Evolutionary conservation across 2,888 invertebrate species (phyloP).

Genomic region (Oligia fasciuncula): DNA sequence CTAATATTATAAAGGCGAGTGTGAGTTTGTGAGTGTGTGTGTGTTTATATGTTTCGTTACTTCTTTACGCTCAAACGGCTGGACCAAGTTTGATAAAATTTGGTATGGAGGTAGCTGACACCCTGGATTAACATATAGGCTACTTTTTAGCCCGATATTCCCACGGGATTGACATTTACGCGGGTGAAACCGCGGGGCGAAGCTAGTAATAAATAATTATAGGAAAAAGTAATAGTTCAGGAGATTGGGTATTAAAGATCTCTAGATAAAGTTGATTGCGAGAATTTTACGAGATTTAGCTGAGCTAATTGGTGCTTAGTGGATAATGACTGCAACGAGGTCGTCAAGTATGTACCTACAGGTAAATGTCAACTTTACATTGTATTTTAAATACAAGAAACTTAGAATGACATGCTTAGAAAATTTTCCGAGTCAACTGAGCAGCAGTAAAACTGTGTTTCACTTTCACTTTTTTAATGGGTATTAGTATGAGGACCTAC

Average conservation of each 20-base stretch:
- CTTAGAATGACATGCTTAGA: not conserved
- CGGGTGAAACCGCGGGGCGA: too few species aligned
- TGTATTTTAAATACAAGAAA: slow-evolving; percentile 22
- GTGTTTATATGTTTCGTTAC: too few species aligned
- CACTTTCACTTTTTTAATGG: not conserved
- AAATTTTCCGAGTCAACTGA: not conserved
- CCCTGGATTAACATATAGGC: too few species aligned
- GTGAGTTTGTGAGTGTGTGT: too few species aligned
- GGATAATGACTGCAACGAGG: not conserved
- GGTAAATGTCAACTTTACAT: slow-evolving; percentile 14
- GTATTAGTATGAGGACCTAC: not conserved
- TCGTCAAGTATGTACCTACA: not conserved
- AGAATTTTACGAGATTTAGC: slow-evolving; percentile 13
- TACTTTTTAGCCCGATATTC: too few species aligned
- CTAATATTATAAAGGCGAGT: too few species aligned
- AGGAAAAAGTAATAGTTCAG: not conserved
- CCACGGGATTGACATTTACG: too few species aligned
- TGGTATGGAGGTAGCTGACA: too few species aligned
- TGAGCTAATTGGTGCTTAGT: not conserved
- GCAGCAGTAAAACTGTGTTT: not conserved
- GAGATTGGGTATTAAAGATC: not conserved
- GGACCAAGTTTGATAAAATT: too few species aligned
- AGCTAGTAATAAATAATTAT: not conserved
- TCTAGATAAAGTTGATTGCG: not conserved
- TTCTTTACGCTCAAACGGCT: too few species aligned